Percentiles rank a stretch among this genome's conserved stretches.
These are phyloP conservation scores for Melanocharis versteri DNA, from an alignment of 2,113 vertebrate species.

Conservation along the genomic window DNA sequence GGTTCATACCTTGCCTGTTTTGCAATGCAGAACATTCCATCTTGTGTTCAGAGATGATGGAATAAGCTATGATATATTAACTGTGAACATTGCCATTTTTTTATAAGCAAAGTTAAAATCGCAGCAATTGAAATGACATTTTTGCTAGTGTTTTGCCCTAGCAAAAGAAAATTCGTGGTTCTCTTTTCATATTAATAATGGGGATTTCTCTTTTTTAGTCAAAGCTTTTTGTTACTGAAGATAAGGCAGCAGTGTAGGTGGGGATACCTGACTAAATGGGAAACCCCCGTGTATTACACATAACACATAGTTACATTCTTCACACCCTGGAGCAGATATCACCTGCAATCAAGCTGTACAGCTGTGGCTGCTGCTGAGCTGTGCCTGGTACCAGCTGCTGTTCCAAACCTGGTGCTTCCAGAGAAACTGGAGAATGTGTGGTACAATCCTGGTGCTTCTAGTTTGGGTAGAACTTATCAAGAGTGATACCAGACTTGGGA, in stretches of 20 bases:
- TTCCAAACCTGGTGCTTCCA: not conserved
- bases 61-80: not conserved
- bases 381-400: not conserved
- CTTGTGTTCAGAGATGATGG: not conserved
- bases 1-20: not conserved
- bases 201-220: not conserved
- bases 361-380: not conserved
- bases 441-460: not conserved
- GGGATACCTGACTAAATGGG: not conserved
- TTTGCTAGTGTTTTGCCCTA: not conserved
- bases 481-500: not conserved
- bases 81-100: not conserved
- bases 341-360: not conserved
- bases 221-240: not conserved
- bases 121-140: not conserved
- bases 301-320: not conserved
- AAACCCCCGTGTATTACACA: not conserved
- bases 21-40: not conserved
- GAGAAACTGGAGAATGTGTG: accelerated
- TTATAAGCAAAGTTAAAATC: not conserved
- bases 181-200: not conserved
- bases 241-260: not conserved
- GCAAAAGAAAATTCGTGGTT: not conserved
- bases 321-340: not conserved
- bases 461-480: not conserved